These are phyloP conservation scores for Pentalonia nigronervosa DNA, from an alignment of 1,140 invertebrate species.

Conservation along the genomic window DNA sequence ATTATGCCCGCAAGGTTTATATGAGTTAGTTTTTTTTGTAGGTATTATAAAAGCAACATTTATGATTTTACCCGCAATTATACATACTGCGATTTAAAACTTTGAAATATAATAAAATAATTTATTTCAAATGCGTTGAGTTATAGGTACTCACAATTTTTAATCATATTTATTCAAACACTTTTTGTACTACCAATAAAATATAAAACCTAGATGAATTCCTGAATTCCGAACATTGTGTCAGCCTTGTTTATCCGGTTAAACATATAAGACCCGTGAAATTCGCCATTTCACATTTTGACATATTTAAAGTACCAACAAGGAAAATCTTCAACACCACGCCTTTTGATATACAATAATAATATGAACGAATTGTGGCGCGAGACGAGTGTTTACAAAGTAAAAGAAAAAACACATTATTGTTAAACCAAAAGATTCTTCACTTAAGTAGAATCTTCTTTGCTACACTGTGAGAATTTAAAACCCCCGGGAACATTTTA, in stretches of 20 bases:
- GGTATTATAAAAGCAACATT: neutral
- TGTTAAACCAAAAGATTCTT: slow-evolving; percentile 17
- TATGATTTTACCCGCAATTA: neutral
- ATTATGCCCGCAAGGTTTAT: neutral
- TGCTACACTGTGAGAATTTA: neutral
- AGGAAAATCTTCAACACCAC: neutral
- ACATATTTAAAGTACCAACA: slow-evolving; percentile 2
- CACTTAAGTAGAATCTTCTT: neutral
- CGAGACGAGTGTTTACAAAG: neutral
- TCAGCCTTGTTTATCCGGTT: neutral
- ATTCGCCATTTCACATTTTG: neutral
- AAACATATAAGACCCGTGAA: neutral
- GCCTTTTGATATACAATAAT: slow-evolving; percentile 2
- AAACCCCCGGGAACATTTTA: neutral
- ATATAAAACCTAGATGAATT: neutral
- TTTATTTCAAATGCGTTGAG: neutral
- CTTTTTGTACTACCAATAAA: neutral
- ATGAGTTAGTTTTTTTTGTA: neutral
- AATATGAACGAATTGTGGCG: neutral
- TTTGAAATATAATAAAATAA: neutral
- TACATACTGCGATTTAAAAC: neutral
- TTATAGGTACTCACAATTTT: neutral
- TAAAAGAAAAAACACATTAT: slow-evolving; percentile 20
- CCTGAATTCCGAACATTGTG: neutral
- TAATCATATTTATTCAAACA: neutral